Percentiles rank a stretch among this genome's conserved stretches.
These are phyloP conservation scores for Neolamprologus fasciatus DNA, from an alignment of 2,113 vertebrate species.

Conservation along the genomic window DNA sequence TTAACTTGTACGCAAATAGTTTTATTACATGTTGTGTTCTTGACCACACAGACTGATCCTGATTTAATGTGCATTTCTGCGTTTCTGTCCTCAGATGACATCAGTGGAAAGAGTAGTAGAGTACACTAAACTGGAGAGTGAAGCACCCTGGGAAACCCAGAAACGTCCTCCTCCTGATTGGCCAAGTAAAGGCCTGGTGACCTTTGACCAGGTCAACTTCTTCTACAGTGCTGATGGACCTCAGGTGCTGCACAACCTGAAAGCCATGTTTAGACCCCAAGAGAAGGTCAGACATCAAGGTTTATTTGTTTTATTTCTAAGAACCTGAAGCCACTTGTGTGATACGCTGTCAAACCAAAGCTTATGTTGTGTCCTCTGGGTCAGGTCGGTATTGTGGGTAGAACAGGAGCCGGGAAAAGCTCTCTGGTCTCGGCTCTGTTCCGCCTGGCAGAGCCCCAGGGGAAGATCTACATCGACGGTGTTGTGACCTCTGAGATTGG, in stretches of 20 bases:
- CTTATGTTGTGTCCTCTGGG: not conserved
- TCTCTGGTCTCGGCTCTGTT: conserved; percentile 91
- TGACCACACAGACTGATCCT: not conserved
- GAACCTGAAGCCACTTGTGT: not conserved
- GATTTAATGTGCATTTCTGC: not conserved
- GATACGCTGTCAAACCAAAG: not conserved
- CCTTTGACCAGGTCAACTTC: conserved; percentile 87
- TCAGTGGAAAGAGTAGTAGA: conserved; percentile 92
- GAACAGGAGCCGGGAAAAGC: conserved; percentile 93
- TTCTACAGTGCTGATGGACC: conserved; percentile 81
- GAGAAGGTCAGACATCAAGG: conserved; percentile 78
- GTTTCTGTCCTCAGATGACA: conserved; percentile 79
- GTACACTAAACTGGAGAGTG: conserved; percentile 87
- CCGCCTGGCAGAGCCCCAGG: conserved; percentile 85
- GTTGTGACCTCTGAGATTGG: conserved; percentile 86
- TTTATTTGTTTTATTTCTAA: not conserved
- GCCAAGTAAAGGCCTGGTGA: conserved; percentile 83
- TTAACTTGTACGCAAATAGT: not conserved
- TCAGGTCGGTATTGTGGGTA: conserved; percentile 90
- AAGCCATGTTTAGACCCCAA: conserved; percentile 76
- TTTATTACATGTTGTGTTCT: not conserved
- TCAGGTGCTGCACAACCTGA: conserved; percentile 80
- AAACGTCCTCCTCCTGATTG: conserved; percentile 80
- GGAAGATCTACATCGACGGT: conserved; percentile 87
- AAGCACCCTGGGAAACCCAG: conserved; percentile 85